phyloP scores from a whole-genome alignment of 2,888 invertebrate genomes.

The Timema cristinae region DNA sequence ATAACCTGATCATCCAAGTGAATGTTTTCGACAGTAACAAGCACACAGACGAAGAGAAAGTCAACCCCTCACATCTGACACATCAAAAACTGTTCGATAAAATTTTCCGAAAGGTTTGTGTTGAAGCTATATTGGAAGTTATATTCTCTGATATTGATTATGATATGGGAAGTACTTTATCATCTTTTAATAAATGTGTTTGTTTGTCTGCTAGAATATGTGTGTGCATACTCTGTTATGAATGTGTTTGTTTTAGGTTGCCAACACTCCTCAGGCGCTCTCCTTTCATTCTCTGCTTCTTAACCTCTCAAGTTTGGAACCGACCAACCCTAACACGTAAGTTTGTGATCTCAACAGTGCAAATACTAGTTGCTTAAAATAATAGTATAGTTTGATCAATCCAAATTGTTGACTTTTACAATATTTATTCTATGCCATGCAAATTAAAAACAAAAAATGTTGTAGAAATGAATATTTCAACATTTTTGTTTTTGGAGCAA shows the following conservation, averaged over 20 bases:
- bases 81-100: slow-evolving; percentile 38
- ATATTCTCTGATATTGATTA: too few relatives aligned
- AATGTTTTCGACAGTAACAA: slow-evolving; percentile 38
- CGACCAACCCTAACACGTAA: slow-evolving; percentile 32
- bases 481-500: too few relatives aligned
- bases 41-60: slow-evolving; percentile 37
- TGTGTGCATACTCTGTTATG: too few relatives aligned
- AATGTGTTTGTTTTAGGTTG: slow-evolving; percentile 31
- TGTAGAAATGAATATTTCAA: too few relatives aligned
- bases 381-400: too few relatives aligned
- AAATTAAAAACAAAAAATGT: too few relatives aligned
- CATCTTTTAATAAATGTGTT: too few relatives aligned
- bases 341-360: slow-evolving; percentile 7
- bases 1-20: slow-evolving; percentile 38
- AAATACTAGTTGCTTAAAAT: too few relatives aligned
- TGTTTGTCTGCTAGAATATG: too few relatives aligned
- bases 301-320: slow-evolving; percentile 36
- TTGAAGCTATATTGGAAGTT: background rate
- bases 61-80: slow-evolving; percentile 32
- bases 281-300: slow-evolving; percentile 36
- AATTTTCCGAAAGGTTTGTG: slow-evolving; percentile 37
- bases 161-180: too few relatives aligned
- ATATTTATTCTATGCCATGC: too few relatives aligned
- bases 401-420: too few relatives aligned
- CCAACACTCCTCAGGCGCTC: slow-evolving; percentile 36